Base-by-base conservation (phyloP, 53 echinoderm and acorn worm genomes). In the Apostichopus leukothele region DNA sequence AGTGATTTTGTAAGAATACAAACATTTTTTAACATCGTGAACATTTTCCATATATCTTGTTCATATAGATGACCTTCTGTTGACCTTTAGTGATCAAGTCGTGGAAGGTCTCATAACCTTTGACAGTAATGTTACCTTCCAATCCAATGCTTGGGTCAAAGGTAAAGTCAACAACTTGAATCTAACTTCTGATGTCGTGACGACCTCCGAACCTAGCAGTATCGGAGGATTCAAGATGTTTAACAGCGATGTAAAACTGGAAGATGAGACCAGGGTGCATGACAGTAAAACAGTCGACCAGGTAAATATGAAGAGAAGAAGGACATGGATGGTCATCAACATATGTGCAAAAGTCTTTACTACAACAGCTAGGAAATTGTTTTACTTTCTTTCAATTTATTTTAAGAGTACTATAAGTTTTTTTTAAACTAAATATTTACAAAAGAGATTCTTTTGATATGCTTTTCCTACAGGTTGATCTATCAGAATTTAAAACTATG, bases 91-190 rank as follows among this genome's bases (percentile, higher is more conserved):
- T 16, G 57, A 83, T 53, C 92, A 92, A 67, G 67, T 61, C 8
- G 77, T 92, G 11, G 19, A 73, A 59, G 93, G 93, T 25, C 68
- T 68, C 13, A 53, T 93, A 5, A 90, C 78, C 20, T 93, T 93
- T 50, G 91, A 50, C 63, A 85, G 54, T 57, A 81, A 81, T 20
- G 9, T 81, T 18, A 81, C 54, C 55, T 81, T 81, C 57, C 54
- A 54, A 81, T 13, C 83, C 54, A 18, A 54, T 81, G 57, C 59
- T 21, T 6, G 9, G 6, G 83, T 81, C 53, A 21, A 54, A 14
- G 83, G 83, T 19, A 5, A 4, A 81, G 83, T 81, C 54, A 81
- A 81, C 54, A 20, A 21, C 83, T 20, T 81, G 54, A 19, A 81
- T n/a, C 54, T 81, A 1, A 7, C 83, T 8, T 81, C 83, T 53